Conservation (phyloP, 2,113 vertebrate species). For the Nyctibius bracteatus region DNA sequence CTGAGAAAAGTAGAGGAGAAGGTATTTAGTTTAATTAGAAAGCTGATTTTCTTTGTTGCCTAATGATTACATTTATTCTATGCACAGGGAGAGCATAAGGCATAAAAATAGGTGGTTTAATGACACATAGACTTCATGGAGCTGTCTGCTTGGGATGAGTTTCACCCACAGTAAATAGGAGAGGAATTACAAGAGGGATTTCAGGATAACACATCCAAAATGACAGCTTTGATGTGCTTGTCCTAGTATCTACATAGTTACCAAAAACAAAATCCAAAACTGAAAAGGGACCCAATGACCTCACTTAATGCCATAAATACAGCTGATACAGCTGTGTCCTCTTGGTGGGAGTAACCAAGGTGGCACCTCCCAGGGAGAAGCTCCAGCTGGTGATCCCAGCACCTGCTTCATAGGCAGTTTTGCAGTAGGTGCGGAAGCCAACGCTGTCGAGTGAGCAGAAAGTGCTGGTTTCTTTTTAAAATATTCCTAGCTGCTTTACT, state of each 20-base stretch:
- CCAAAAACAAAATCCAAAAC: neutral
- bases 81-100: neutral
- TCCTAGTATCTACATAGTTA: neutral
- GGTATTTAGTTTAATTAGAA: neutral
- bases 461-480: neutral
- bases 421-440: neutral
- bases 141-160: neutral
- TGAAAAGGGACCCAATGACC: neutral
- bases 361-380: neutral
- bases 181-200: neutral
- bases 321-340: neutral
- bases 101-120: neutral
- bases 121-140: neutral
- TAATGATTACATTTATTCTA: neutral
- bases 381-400: neutral
- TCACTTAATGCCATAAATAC: neutral
- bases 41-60: neutral
- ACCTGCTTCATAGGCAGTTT: neutral
- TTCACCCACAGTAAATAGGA: neutral
- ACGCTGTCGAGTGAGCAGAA: neutral
- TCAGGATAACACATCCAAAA: neutral
- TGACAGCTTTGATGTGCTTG: neutral
- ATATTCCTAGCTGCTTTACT: neutral
- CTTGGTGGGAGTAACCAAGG: neutral
- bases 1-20: neutral